phyloP scores from a whole-genome alignment of 2,888 invertebrate genomes.

The Zygothrica quintamaculata region DNA sequence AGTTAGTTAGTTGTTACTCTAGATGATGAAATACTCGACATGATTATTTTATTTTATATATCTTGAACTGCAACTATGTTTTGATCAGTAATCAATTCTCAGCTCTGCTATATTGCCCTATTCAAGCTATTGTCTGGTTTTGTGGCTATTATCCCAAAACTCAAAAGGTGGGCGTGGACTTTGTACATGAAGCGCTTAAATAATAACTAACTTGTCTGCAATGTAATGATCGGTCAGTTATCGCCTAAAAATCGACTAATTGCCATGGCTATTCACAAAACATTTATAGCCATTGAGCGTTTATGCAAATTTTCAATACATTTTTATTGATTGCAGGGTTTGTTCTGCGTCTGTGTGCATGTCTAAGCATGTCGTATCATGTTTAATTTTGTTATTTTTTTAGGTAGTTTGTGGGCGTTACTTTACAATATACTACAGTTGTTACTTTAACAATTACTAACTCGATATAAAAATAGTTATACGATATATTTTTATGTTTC shows the following conservation, averaged over 20 bases:
- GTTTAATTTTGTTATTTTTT: too few relatives aligned
- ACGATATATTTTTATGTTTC: slow-evolving; percentile 12
- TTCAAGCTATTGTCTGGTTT: slow-evolving; percentile 36
- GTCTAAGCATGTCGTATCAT: slow-evolving; percentile 5
- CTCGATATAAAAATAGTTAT: neutral
- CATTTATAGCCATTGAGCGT: slow-evolving; percentile 28
- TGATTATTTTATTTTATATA: slow-evolving; percentile 1
- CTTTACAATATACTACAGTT: too few relatives aligned
- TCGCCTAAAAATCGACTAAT: slow-evolving; percentile 72
- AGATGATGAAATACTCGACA: slow-evolving; percentile 47
- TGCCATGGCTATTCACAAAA: slow-evolving; percentile 46
- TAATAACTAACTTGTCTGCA: slow-evolving; percentile 63
- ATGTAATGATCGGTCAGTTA: slow-evolving; percentile 74
- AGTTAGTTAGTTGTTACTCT: neutral
- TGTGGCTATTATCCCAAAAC: slow-evolving; percentile 3
- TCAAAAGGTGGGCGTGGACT: slow-evolving; percentile 58
- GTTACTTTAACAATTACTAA: too few relatives aligned
- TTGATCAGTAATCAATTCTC: too few relatives aligned
- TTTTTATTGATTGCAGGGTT: slow-evolving; percentile 37
- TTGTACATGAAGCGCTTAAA: slow-evolving; percentile 34
- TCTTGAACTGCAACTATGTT: too few relatives aligned
- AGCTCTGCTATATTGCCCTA: too few relatives aligned
- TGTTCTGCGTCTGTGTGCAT: slow-evolving; percentile 24
- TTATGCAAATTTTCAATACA: slow-evolving; percentile 69
- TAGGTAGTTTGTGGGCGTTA: too few relatives aligned